Evolutionary conservation across 2,888 invertebrate genomes (phyloP).

Genomic region (Congeria kusceri): DNA sequence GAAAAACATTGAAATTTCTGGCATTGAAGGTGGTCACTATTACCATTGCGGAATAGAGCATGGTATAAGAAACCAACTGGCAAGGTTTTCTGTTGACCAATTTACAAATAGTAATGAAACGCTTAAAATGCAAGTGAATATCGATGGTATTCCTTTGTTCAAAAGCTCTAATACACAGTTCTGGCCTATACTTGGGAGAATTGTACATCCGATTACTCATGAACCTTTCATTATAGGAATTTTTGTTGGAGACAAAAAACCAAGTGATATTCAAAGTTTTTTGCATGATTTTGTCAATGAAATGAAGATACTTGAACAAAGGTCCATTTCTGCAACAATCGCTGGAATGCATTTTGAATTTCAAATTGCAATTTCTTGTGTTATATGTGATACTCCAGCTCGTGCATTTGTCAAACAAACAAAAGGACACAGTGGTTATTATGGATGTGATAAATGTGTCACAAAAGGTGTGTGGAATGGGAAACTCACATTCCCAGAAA

Average conservation of each 20-base stretch:
- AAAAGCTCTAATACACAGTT: constrained; percentile 13
- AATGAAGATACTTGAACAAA: no score
- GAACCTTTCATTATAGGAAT: constrained; percentile 12
- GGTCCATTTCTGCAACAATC: no score
- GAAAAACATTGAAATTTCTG: constrained; percentile 5
- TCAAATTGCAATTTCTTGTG: no score
- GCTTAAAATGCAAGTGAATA: constrained; percentile 7
- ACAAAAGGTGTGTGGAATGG: constrained; percentile 46
- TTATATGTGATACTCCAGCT: no score
- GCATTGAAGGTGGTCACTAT: constrained; percentile 29
- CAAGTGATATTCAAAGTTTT: not conserved
- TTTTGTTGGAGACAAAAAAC: not conserved
- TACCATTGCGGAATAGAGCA: constrained; percentile 24
- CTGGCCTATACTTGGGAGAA: not conserved
- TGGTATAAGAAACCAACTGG: not conserved
- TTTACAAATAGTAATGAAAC: not conserved
- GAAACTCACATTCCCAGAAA: constrained; percentile 52
- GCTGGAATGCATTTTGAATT: no score
- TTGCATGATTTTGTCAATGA: not conserved
- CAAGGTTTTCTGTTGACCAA: not conserved
- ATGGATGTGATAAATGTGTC: constrained; percentile 78
- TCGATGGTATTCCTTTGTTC: constrained; percentile 23
- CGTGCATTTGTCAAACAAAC: constrained; percentile 56
- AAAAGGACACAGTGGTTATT: constrained; percentile 75
- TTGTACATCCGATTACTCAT: not conserved